These are phyloP conservation scores for Vulpes lagopus DNA, from an alignment of 2,113 vertebrate genomes.

Conservation along the genomic window DNA sequence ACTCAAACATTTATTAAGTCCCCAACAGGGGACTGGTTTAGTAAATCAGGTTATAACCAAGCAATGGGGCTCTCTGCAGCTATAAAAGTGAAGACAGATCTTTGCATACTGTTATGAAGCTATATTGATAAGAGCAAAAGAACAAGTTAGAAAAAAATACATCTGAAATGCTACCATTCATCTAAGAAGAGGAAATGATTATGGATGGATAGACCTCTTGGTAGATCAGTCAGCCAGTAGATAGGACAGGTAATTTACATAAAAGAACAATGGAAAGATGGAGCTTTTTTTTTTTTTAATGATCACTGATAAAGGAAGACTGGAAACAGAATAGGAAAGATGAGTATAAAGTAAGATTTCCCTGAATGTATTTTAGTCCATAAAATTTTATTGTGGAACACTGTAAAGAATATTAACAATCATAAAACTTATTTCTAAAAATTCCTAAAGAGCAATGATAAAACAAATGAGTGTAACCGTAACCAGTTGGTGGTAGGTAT, in stretches of 20 bases:
- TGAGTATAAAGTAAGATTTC: not conserved
- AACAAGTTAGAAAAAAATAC: not conserved
- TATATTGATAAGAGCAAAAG: not conserved
- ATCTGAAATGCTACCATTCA: not conserved
- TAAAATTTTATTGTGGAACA: not conserved
- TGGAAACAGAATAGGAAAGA: not conserved
- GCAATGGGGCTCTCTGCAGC: not conserved
- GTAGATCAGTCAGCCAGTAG: not conserved
- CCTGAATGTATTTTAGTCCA: not conserved
- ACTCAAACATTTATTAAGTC: not conserved
- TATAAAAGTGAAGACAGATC: not conserved
- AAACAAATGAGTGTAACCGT: not conserved
- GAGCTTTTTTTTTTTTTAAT: not conserved
- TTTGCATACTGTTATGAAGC: not conserved
- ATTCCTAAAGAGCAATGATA: not conserved
- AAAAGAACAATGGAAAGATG: not conserved
- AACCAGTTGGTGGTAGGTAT: not conserved
- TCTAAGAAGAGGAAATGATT: not conserved
- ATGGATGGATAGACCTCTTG: not conserved
- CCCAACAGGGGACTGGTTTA: not conserved
- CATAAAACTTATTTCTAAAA: not conserved
- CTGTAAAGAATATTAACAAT: not conserved
- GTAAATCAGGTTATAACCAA: not conserved
- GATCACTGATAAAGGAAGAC: not conserved
- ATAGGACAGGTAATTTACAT: not conserved